Percentiles rank a stretch among this genome's conserved stretches.
Evolutionary conservation across 2,113 vertebrate species (phyloP).

Genomic region (Hippopotamus amphibius): DNA sequence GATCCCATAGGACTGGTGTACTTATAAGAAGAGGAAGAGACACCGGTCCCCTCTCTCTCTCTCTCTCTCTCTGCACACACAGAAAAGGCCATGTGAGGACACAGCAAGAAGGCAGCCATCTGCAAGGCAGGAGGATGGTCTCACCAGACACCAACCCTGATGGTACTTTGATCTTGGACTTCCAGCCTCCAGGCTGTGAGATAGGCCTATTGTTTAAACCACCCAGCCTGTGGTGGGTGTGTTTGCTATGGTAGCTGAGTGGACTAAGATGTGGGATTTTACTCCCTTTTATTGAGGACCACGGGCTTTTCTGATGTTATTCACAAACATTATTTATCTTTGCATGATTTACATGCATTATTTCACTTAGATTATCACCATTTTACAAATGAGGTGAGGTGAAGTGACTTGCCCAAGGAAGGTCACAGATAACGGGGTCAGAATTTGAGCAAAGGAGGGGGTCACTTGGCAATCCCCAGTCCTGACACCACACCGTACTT

Average conservation of each 20-base stretch:
- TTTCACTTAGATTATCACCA: not conserved
- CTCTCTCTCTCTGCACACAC: accelerated
- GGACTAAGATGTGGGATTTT: not conserved
- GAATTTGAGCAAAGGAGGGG: not conserved
- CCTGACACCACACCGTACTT: too few species aligned
- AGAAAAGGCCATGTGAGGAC: not conserved
- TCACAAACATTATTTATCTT: not conserved
- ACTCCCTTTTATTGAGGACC: not conserved
- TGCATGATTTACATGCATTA: not conserved
- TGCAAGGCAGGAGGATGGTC: not conserved
- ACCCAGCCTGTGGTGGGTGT: too few species aligned
- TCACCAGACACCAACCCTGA: too few species aligned
- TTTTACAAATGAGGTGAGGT: not conserved
- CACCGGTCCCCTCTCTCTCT: accelerated
- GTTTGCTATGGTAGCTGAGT: not conserved
- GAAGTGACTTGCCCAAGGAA: not conserved
- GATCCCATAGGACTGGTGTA: not conserved
- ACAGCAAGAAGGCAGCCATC: not conserved
- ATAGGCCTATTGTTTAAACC: too few species aligned
- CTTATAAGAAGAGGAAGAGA: not conserved
- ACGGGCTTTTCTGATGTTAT: not conserved
- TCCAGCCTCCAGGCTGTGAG: not conserved
- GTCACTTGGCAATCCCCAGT: not conserved
- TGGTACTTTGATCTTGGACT: not conserved
- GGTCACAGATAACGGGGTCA: not conserved